Evolutionary conservation across 1,140 invertebrate genomes (phyloP).

Genomic region (Ctenoplectra terminalis): DNA sequence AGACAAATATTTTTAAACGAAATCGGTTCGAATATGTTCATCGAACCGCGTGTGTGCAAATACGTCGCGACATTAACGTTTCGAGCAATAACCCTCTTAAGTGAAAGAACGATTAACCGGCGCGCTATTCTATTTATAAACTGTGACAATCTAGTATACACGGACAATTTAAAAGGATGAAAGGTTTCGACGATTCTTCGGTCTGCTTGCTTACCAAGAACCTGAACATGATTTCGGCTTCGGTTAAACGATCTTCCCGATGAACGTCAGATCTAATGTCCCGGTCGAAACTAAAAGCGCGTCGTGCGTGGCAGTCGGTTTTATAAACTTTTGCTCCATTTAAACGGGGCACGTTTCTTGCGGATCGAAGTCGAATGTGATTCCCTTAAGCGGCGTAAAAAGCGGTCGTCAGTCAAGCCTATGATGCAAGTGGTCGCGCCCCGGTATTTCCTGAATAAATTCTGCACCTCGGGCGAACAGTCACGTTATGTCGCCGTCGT

Average conservation of each 20-base stretch:
- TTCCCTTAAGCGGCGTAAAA: conserved; percentile 81
- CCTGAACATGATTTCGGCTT: conserved; percentile 60
- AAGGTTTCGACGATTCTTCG: not conserved
- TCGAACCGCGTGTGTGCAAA: no score
- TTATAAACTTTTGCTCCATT: conserved; percentile 81
- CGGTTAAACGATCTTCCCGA: not conserved
- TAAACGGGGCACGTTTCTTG: conserved; percentile 59
- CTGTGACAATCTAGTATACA: no score
- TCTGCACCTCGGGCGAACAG: conserved; percentile 58
- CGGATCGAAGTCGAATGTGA: conserved; percentile 72
- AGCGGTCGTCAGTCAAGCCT: conserved; percentile 64
- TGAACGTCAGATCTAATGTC: conserved; percentile 37
- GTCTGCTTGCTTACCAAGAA: conserved; percentile 63
- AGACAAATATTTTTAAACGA: not conserved
- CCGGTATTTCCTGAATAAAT: conserved; percentile 81
- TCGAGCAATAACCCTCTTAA: no score
- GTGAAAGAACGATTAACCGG: no score
- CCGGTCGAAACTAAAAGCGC: conserved; percentile 74
- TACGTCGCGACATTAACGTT: no score
- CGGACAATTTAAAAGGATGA: not conserved
- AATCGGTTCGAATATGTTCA: no score
- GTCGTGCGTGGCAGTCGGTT: conserved; percentile 63
- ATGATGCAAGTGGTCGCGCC: conserved; percentile 76
- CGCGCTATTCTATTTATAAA: no score
- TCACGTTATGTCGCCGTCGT: conserved; percentile 58